A percentile compares a stretch with the other conserved stretches of the same genome.
phyloP scores from a whole-genome alignment of 2,113 vertebrate species.

The Cyprinodon brontotheroides region DNA sequence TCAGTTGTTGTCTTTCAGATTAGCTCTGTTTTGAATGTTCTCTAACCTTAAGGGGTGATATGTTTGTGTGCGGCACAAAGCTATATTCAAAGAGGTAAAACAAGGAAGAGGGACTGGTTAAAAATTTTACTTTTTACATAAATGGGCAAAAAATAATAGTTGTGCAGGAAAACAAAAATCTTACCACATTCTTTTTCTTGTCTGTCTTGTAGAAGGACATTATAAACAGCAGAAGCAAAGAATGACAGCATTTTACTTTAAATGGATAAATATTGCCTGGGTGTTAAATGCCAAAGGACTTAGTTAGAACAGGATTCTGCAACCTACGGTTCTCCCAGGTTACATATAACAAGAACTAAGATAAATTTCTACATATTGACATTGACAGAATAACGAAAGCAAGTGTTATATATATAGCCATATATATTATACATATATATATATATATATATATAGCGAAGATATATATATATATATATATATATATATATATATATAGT shows the following conservation, averaged over 20 bases:
- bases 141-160: neutral
- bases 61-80: neutral
- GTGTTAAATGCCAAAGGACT: neutral
- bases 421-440: too few species aligned
- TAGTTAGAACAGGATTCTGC: neutral
- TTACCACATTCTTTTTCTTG: slow-evolving; percentile 1
- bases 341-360: too few species aligned
- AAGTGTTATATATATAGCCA: too few species aligned
- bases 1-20: neutral
- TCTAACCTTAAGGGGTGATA: slow-evolving; percentile 8
- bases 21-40: slow-evolving; percentile 49
- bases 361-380: too few species aligned
- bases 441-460: too few species aligned
- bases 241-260: slow-evolving; percentile 30
- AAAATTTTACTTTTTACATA: neutral
- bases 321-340: too few species aligned
- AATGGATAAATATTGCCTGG: slow-evolving; percentile 43
- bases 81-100: neutral
- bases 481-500: too few species aligned
- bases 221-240: slow-evolving; percentile 20
- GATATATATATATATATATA: too few species aligned
- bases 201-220: slow-evolving; percentile 3
- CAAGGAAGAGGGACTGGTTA: neutral
- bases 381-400: too few species aligned
- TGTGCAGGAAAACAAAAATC: neutral